phyloP scores from a whole-genome alignment of 2,113 vertebrate species.

The Camelus dromedarius region DNA sequence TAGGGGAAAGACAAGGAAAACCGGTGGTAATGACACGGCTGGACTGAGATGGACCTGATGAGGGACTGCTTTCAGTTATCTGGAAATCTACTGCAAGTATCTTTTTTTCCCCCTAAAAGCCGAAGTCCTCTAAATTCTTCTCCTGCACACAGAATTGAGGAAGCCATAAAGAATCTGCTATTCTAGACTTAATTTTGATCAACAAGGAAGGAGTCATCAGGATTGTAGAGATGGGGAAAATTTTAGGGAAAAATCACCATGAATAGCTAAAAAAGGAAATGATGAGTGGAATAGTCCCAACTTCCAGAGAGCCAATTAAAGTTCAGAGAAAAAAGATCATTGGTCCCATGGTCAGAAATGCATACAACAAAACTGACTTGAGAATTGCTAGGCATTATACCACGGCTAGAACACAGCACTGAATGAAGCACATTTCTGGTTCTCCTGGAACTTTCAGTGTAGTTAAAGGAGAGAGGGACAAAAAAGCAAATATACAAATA shows the following conservation, averaged over 20 bases:
- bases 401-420: neutral
- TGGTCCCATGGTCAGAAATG: neutral
- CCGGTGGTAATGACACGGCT: neutral
- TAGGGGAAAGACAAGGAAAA: neutral
- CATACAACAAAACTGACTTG: neutral
- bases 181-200: neutral
- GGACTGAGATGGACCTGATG: neutral
- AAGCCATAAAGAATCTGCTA: neutral
- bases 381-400: neutral
- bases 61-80: neutral
- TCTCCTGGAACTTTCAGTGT: neutral
- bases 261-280: neutral
- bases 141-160: constrained; percentile 5
- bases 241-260: neutral
- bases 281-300: neutral
- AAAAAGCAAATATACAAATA: neutral
- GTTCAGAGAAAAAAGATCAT: neutral
- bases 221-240: neutral
- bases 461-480: neutral
- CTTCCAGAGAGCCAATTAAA: neutral
- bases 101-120: neutral
- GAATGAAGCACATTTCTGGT: neutral
- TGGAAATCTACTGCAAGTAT: neutral
- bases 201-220: neutral
- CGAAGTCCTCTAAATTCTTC: neutral